A percentile compares a stretch with the other conserved stretches of the same genome.
phyloP scores from a whole-genome alignment of 2,888 invertebrate species.

The Dasysyrphus tricinctus region DNA sequence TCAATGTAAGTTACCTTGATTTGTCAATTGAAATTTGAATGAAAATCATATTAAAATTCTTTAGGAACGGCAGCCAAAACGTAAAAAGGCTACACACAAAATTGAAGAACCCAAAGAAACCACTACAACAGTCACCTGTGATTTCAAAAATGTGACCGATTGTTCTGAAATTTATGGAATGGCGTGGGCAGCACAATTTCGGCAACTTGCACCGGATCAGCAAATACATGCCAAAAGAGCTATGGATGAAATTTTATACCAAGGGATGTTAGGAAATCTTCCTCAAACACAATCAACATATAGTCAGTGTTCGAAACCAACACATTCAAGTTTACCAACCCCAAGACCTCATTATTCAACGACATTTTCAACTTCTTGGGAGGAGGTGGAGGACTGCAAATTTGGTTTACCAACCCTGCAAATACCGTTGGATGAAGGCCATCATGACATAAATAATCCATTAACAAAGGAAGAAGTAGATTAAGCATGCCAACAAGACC shows the following conservation, averaged over 20 bases:
- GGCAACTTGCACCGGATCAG: not conserved
- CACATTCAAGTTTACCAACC: not conserved
- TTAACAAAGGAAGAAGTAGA: not conserved
- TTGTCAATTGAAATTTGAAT: too few species aligned
- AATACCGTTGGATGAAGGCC: not conserved
- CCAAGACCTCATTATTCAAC: not conserved
- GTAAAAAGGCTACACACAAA: not conserved
- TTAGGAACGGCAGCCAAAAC: not conserved
- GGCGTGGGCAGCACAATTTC: constrained; percentile 28
- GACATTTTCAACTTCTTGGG: not conserved
- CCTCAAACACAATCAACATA: constrained; percentile 1
- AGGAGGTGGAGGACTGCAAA: not conserved
- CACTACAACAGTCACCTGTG: not conserved
- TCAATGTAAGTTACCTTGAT: too few species aligned
- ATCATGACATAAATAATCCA: not conserved
- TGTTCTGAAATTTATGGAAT: constrained; percentile 26
- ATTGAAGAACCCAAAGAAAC: not conserved
- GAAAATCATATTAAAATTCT: not conserved
- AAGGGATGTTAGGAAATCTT: constrained; percentile 2
- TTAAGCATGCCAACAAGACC: not conserved
- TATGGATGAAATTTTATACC: constrained; percentile 19
- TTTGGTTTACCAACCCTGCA: not conserved
- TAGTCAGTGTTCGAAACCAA: not conserved
- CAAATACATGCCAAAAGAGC: constrained; percentile 24
- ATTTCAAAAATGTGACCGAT: not conserved